A percentile compares a stretch with the other conserved stretches of the same genome.
Conservation (phyloP, 2,888 invertebrate species). For the Metallyticus violacea region DNA sequence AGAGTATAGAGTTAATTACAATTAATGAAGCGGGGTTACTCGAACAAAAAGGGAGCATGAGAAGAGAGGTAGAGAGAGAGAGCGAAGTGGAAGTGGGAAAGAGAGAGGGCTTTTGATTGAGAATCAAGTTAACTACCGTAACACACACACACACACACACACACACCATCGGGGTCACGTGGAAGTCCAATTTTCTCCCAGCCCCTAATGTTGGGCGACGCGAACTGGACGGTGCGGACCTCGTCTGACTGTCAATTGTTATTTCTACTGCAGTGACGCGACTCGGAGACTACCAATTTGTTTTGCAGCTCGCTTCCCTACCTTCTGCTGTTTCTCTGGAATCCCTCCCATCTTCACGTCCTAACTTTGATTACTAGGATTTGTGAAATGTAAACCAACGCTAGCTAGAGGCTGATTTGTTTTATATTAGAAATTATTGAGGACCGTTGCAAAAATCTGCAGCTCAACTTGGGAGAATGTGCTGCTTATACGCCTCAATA, state of each 20-base stretch:
- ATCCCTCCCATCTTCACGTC: not conserved
- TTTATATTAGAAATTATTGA: not conserved
- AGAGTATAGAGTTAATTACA: not conserved
- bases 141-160: not conserved
- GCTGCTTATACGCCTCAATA: too few relatives aligned
- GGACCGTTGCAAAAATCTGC: too few relatives aligned
- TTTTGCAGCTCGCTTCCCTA: not conserved
- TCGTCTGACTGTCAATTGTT: constrained; percentile 21
- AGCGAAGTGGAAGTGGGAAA: not conserved
- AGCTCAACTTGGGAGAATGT: too few relatives aligned
- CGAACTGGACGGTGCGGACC: not conserved
- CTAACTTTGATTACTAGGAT: not conserved
- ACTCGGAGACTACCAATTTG: constrained; percentile 16
- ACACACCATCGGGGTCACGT: not conserved
- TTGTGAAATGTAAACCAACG: not conserved
- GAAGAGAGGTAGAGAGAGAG: not conserved
- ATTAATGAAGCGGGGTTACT: not conserved
- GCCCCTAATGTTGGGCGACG: not conserved
- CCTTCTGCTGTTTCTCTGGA: not conserved
- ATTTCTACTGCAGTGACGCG: constrained; percentile 20
- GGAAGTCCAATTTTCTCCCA: not conserved
- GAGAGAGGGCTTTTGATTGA: not conserved
- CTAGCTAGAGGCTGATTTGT: not conserved
- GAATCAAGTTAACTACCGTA: not conserved
- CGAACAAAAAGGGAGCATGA: not conserved